A percentile compares a stretch with the other conserved stretches of the same genome.
phyloP scores from a whole-genome alignment of 2,888 invertebrate genomes.

The Thyatira batis region DNA sequence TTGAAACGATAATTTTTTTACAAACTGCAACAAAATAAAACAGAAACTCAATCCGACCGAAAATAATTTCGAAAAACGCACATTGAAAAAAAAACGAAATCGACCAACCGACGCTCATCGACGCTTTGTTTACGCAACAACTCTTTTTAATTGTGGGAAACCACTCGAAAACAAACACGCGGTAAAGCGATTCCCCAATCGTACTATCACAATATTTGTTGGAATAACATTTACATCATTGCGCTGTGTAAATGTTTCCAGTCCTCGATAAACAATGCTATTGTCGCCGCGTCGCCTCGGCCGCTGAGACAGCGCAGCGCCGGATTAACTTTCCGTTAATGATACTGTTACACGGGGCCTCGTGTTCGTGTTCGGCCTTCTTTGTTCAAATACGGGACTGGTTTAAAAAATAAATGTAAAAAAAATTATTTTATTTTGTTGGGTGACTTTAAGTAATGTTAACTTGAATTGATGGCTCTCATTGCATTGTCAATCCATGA shows the following conservation, averaged over 20 bases:
- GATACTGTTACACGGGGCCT: constrained; percentile 2
- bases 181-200: constrained; percentile 47
- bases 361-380: not conserved
- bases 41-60: not conserved
- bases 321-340: constrained; percentile 46
- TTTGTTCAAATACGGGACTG: constrained; percentile 3
- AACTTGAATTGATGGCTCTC: no score
- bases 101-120: constrained; percentile 10
- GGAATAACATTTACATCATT: constrained; percentile 56
- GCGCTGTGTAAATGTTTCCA: constrained; percentile 55
- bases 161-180: constrained; percentile 27
- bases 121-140: constrained; percentile 17
- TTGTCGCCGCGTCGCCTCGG: constrained; percentile 39
- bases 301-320: constrained; percentile 12
- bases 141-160: constrained; percentile 36
- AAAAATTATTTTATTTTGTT: no score
- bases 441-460: no score
- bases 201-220: constrained; percentile 56
- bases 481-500: no score
- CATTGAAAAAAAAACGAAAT: not conserved
- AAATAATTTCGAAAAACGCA: not conserved
- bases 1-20: no score
- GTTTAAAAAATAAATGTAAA: not conserved
- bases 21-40: no score
- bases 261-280: constrained; percentile 44